These are phyloP conservation scores for Stichopus chloronotus DNA, from an alignment of 35 echinoderm and acorn worm species.

Conservation along the genomic window DNA sequence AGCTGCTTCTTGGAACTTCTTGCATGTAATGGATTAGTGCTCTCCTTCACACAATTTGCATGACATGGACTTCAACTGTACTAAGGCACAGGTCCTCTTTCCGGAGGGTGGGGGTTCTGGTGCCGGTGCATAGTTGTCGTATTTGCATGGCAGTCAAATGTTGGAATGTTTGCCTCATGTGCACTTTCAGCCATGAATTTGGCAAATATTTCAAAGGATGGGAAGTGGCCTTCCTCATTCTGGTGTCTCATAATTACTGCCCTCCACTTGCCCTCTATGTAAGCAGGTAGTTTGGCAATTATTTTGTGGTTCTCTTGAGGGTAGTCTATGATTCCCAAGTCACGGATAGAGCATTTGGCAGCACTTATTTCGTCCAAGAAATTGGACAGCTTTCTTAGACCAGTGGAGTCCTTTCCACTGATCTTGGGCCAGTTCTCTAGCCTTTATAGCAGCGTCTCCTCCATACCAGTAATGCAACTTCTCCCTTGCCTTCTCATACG, in stretches of 20 bases:
- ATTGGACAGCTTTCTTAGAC: conserved; percentile 1
- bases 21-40: no score
- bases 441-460: background rate
- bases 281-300: conserved; percentile 70
- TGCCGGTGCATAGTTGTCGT: background rate
- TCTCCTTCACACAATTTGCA: no score
- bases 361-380: no score
- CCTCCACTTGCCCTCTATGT: conserved; percentile 62
- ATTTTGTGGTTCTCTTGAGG: conserved; percentile 73
- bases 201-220: conserved; percentile 61
- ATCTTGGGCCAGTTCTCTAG: conserved; percentile 54
- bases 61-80: conserved; percentile 52
- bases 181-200: conserved; percentile 65
- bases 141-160: background rate
- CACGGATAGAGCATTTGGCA: no score
- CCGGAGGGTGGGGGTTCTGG: background rate
- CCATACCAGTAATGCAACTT: no score
- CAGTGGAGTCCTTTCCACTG: background rate
- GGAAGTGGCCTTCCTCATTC: conserved; percentile 7
- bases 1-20: no score
- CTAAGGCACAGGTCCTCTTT: conserved; percentile 61
- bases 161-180: conserved; percentile 65
- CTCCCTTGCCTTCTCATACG: no score
- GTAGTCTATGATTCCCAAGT: conserved; percentile 68
- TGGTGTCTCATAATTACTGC: conserved; percentile 28